These are phyloP conservation scores for Periparus ater DNA, from an alignment of 2,797 vertebrate species.

Conservation along the genomic window DNA sequence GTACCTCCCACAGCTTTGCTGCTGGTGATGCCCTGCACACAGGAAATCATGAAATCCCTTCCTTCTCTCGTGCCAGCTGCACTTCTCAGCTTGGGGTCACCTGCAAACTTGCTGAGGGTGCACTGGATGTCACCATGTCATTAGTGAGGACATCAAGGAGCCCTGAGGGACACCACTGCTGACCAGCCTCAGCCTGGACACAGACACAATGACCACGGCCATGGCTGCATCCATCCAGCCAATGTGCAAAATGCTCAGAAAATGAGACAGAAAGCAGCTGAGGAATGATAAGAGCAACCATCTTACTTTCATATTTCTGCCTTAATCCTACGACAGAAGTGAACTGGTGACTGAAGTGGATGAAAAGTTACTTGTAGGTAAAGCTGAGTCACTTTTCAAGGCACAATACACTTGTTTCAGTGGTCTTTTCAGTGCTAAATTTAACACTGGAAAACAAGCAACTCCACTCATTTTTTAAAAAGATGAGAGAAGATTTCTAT, in stretches of 20 bases:
- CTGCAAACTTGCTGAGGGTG: background rate
- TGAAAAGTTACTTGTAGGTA: background rate
- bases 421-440: background rate
- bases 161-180: too few species aligned
- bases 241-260: background rate
- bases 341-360: background rate
- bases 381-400: background rate
- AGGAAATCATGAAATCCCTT: background rate
- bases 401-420: background rate
- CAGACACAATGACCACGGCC: rapidly evolving
- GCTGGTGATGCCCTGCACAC: background rate
- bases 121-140: too few species aligned
- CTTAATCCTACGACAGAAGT: background rate
- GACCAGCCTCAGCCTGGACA: background rate
- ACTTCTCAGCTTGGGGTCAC: too few species aligned
- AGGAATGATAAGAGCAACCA: background rate
- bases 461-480: background rate
- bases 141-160: background rate
- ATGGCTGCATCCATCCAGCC: background rate
- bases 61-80: background rate
- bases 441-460: background rate
- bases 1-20: rapidly evolving
- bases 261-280: background rate
- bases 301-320: background rate
- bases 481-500: background rate